Percentiles rank a stretch among this genome's conserved stretches.
phyloP scores from a whole-genome alignment of 2,797 vertebrate genomes.

The Eospalax fontanierii region DNA sequence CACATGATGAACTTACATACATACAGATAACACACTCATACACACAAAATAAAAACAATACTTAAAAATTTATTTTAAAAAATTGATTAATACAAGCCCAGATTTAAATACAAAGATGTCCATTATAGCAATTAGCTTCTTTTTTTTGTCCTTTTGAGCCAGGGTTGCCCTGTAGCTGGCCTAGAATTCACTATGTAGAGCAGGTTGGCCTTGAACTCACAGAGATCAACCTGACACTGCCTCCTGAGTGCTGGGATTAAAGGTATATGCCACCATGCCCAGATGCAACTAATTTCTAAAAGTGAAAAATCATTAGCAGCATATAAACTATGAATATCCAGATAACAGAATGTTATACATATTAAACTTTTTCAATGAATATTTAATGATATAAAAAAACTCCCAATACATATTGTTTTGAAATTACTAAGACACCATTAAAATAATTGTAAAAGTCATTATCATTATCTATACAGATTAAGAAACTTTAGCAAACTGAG shows the following conservation, averaged over 20 bases:
- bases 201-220: too few species aligned
- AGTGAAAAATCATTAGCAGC: slow-evolving; percentile 46
- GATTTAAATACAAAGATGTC: slow-evolving; percentile 46
- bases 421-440: not conserved
- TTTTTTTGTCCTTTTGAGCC: too few species aligned
- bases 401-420: slow-evolving; percentile 23
- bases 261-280: too few species aligned
- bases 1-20: too few species aligned
- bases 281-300: not conserved
- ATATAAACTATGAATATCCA: slow-evolving; percentile 38
- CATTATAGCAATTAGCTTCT: not conserved
- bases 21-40: too few species aligned
- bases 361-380: slow-evolving; percentile 47
- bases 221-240: too few species aligned
- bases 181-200: too few species aligned
- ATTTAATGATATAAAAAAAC: slow-evolving; percentile 56
- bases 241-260: too few species aligned
- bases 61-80: too few species aligned
- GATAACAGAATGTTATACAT: slow-evolving; percentile 19
- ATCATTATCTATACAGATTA: slow-evolving; percentile 17
- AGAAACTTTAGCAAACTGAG: slow-evolving; percentile 43
- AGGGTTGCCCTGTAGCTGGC: too few species aligned
- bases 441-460: not conserved
- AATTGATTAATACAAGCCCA: slow-evolving; percentile 48
- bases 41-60: too few species aligned